These are phyloP conservation scores for Pyrrhosoma nymphula DNA, from an alignment of 2,888 invertebrate species.

Conservation along the genomic window DNA sequence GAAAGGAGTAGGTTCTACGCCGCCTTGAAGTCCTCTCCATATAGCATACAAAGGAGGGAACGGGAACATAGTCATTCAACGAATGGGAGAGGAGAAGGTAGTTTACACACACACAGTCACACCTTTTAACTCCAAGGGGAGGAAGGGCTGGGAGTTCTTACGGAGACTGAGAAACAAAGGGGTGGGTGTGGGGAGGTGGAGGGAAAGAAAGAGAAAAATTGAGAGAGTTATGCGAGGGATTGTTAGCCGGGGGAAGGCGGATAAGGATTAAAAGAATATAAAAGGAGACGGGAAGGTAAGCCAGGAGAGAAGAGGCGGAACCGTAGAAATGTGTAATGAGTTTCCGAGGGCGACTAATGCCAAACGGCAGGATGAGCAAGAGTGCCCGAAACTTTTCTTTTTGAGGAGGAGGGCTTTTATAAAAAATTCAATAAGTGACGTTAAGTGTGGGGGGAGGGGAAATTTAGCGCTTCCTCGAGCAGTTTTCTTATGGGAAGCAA, in stretches of 20 bases:
- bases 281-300: constrained; percentile 29
- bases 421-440: constrained; percentile 63
- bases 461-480: constrained; percentile 54
- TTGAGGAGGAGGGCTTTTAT: constrained; percentile 14
- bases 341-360: constrained; percentile 28
- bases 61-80: too few species aligned
- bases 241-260: background rate
- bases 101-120: constrained; percentile 10
- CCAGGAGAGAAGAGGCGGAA: background rate
- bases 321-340: constrained; percentile 52
- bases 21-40: too few species aligned
- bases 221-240: constrained; percentile 54
- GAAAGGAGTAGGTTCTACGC: too few species aligned
- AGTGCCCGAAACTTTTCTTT: constrained; percentile 45
- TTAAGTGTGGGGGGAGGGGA: background rate
- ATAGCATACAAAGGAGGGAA: too few species aligned
- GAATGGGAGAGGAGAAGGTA: background rate
- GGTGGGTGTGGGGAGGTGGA: background rate
- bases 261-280: constrained; percentile 50
- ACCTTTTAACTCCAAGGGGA: background rate
- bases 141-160: background rate
- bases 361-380: constrained; percentile 49
- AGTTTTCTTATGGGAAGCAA: constrained; percentile 59
- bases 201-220: background rate
- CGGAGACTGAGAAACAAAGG: background rate